Conservation (phyloP, 2,113 vertebrate species). For the Scartelaos histophorus region DNA sequence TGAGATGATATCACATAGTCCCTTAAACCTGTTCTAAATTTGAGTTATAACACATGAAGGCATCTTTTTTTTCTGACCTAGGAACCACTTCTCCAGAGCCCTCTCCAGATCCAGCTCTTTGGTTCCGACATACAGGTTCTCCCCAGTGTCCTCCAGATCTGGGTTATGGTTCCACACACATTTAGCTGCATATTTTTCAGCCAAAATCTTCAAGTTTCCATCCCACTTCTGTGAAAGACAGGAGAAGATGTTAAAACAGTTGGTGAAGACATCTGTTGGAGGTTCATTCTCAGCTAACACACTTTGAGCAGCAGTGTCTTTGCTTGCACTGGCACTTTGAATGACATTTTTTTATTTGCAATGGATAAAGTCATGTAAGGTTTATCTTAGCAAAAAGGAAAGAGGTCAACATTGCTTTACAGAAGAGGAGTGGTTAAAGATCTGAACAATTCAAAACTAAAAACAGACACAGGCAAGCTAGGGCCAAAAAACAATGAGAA, state of each 20-base stretch:
- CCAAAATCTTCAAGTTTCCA: constrained; percentile 42
- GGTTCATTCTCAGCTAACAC: background rate
- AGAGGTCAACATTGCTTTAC: no score
- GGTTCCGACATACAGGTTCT: constrained; percentile 65
- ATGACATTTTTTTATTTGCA: no score
- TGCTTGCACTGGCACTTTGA: no score
- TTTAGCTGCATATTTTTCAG: constrained; percentile 62
- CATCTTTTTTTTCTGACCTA: constrained; percentile 46
- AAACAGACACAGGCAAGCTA: no score
- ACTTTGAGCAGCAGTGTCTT: background rate
- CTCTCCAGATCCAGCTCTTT: constrained; percentile 32
- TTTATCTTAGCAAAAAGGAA: background rate
- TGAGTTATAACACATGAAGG: background rate
- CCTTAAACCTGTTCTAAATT: no score
- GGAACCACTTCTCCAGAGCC: constrained; percentile 71
- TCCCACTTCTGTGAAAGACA: constrained; percentile 70
- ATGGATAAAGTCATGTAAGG: no score
- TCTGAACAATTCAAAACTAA: no score
- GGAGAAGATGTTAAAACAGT: background rate
- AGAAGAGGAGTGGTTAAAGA: no score
- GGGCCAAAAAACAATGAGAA: no score
- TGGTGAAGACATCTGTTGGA: background rate
- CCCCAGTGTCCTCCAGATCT: constrained; percentile 54
- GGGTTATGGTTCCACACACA: constrained; percentile 77
- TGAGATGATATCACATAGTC: background rate